Evolutionary conservation across 1,140 invertebrate species (phyloP).

Genomic region (Drosophila aff.): DNA sequence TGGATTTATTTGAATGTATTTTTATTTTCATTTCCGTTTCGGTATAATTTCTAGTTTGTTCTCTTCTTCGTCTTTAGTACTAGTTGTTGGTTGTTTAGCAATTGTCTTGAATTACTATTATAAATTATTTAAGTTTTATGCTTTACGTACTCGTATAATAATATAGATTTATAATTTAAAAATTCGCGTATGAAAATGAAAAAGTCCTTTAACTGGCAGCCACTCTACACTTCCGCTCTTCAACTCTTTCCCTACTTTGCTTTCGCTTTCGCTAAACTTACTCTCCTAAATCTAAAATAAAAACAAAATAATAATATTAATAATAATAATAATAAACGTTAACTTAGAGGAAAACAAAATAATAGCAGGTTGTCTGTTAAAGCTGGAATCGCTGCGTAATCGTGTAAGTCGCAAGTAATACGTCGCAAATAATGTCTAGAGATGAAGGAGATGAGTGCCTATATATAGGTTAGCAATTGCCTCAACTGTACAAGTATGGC

Average conservation of each 20-base stretch:
- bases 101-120: slow-evolving; percentile 80
- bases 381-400: slow-evolving; percentile 78
- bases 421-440: slow-evolving; percentile 56
- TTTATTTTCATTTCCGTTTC: slow-evolving; percentile 84
- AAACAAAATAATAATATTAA: slow-evolving; percentile 58
- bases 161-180: slow-evolving; percentile 65
- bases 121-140: slow-evolving; percentile 82
- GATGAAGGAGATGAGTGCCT: slow-evolving; percentile 66
- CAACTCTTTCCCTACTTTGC: slow-evolving; percentile 11
- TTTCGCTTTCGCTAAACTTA: slow-evolving; percentile 26
- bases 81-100: slow-evolving; percentile 75
- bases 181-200: slow-evolving; percentile 81
- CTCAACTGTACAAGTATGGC: slow-evolving; percentile 79
- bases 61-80: slow-evolving; percentile 76
- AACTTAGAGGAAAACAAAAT: slow-evolving; percentile 63
- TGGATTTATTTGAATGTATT: slow-evolving; percentile 80
- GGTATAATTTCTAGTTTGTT: slow-evolving; percentile 85
- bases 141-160: slow-evolving; percentile 60
- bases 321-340: slow-evolving; percentile 38
- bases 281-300: slow-evolving; percentile 62
- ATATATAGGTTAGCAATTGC: slow-evolving; percentile 72
- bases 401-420: slow-evolving; percentile 41
- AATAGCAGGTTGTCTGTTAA: slow-evolving; percentile 51
- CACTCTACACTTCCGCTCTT: slow-evolving; percentile 8
- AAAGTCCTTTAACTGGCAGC: slow-evolving; percentile 70